Evolutionary conservation across 2,113 vertebrate species (phyloP), one percentile per base, ranked within the genome.

Genomic region (Blennius ocellaris): DNA sequence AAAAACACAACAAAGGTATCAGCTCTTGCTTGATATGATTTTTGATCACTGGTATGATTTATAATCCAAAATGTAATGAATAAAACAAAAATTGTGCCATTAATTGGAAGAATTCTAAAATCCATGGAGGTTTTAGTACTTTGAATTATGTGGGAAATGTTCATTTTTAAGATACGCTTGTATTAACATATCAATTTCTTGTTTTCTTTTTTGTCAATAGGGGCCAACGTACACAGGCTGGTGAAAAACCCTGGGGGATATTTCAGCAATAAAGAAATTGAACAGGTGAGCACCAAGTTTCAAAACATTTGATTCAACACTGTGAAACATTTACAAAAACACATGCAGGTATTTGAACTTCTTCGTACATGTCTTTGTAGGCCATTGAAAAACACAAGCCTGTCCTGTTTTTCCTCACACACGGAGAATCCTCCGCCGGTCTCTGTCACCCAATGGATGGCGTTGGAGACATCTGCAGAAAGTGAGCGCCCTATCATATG

Each of bases 371-470:
- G 3, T 6, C 21, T 7, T 1, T 65, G 12, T 43, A 99, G 97
- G 95, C 90, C n/a, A 62, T 99, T 69, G 55, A 68, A 12, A 91
- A 76, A 82, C 93, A 99, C 92, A 96, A 94, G 80, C 97, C 98
- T 0, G 91, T 86, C 0, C 83, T 98, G 68, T 94, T 99, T 76
- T 99, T 99, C 91, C 94, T 99, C 73, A 95, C 96, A 57, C 98
- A 99, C 0, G 97, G 97, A 72, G 97, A 99, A 85, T 99, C 98
- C 0, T 98, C 98, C 14, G 94, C 93, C 0, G 97, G 98, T 0
- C 93, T 99, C 37, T 90, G 94, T 68, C 97, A 98, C 90, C 95
- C 97, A 0, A 78, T 98, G 1, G 95, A 99, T 4, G 96, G 96
- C 10, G 90, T 96, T 12, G 98, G 97, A 67, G 77, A 95, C 43